Evolutionary conservation across 2,797 vertebrate genomes (phyloP).

Genomic region (Prunella strophiata): DNA sequence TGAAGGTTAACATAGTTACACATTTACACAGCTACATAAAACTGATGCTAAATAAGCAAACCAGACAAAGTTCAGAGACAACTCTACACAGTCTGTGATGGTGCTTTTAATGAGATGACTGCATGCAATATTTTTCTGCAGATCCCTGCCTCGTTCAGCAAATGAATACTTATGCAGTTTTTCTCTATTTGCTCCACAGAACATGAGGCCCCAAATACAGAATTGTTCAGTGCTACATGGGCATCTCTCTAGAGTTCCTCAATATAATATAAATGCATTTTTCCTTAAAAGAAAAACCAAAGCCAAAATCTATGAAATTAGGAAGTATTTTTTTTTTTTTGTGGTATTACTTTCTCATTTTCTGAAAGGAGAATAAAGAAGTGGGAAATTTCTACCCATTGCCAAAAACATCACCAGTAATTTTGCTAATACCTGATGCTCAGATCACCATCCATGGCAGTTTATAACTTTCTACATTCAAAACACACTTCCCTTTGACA

Average conservation of each 20-base stretch:
- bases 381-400: neutral
- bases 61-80: neutral
- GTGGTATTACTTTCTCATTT: neutral
- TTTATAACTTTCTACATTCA: neutral
- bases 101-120: slow-evolving; percentile 2
- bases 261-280: neutral
- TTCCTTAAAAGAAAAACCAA: neutral
- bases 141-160: neutral
- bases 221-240: neutral
- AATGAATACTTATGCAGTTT: neutral
- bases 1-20: neutral
- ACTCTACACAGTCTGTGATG: neutral
- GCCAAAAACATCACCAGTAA: neutral
- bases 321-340: neutral
- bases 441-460: neutral
- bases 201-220: neutral
- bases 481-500: neutral
- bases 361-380: neutral
- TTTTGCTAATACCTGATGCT: neutral
- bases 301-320: neutral
- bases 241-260: neutral
- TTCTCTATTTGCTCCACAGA: neutral
- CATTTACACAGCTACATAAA: neutral
- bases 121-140: neutral
- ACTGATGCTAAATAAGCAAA: slow-evolving; percentile 15